These are phyloP conservation scores for Promerops cafer DNA, from an alignment of 2,113 vertebrate species.

Conservation along the genomic window DNA sequence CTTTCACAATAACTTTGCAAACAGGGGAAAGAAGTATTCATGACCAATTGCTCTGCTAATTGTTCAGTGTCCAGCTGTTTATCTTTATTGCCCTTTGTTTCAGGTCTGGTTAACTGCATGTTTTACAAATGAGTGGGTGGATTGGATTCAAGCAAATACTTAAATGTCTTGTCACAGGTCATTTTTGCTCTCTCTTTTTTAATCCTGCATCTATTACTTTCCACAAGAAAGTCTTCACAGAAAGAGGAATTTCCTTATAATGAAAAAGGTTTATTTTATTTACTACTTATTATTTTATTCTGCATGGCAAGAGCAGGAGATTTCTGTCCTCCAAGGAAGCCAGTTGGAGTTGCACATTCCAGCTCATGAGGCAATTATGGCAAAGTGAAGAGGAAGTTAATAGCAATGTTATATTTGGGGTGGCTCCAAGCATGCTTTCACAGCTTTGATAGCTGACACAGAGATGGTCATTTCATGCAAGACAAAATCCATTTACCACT, in stretches of 20 bases:
- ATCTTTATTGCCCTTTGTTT: constrained; percentile 37
- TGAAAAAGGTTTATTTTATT: neutral
- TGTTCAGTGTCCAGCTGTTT: constrained; percentile 4
- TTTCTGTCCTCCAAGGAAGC: neutral
- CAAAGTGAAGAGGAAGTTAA: constrained; percentile 42
- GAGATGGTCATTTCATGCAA: neutral
- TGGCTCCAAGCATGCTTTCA: constrained; percentile 53
- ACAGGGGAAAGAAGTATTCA: neutral
- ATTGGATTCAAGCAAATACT: neutral
- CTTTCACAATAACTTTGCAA: neutral
- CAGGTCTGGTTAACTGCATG: neutral
- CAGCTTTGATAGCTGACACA: constrained; percentile 46
- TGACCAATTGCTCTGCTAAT: neutral
- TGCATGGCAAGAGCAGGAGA: neutral
- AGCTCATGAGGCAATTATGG: constrained; percentile 1
- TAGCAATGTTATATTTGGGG: constrained; percentile 50
- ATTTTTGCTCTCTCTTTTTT: neutral
- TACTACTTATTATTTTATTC: neutral
- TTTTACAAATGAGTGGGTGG: constrained; percentile 3
- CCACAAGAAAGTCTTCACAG: neutral
- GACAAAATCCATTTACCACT: constrained; percentile 19
- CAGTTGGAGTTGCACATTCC: neutral
- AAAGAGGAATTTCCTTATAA: neutral
- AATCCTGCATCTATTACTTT: neutral
- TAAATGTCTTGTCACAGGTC: neutral